Evolutionary conservation across 1,140 invertebrate genomes (phyloP).

Genomic region (Pinna nobilis): DNA sequence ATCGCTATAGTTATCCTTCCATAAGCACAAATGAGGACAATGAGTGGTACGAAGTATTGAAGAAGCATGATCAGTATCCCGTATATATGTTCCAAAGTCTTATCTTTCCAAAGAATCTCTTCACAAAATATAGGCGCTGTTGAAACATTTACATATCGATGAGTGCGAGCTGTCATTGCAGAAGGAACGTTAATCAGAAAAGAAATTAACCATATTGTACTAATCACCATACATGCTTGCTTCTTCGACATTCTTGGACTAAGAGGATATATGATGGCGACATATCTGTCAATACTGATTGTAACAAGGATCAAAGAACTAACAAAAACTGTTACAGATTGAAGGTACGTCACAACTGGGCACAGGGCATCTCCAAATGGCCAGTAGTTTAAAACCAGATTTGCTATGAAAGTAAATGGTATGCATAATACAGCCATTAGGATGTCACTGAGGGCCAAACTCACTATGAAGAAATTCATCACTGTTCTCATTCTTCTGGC

Average conservation of each 20-base stretch:
- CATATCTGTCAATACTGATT: constrained; percentile 97
- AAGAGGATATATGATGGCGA: constrained; percentile 93
- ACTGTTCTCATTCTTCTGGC: constrained; percentile 91
- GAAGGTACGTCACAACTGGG: constrained; percentile 88
- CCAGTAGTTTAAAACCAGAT: constrained; percentile 91
- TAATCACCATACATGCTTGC: constrained; percentile 83
- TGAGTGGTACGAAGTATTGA: constrained; percentile 89
- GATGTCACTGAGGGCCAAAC: constrained; percentile 95
- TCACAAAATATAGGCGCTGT: constrained; percentile 57
- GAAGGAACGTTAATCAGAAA: constrained; percentile 88
- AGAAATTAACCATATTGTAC: constrained; percentile 85
- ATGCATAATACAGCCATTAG: constrained; percentile 95
- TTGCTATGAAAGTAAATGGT: constrained; percentile 93
- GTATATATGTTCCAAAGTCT: constrained; percentile 81
- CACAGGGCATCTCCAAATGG: constrained; percentile 93
- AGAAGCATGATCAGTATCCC: constrained; percentile 85
- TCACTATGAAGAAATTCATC: constrained; percentile 97
- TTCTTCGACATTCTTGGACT: constrained; percentile 85
- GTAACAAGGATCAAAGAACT: constrained; percentile 95
- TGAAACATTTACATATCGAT: constrained; percentile 52
- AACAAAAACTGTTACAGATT: constrained; percentile 96
- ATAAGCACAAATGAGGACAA: constrained; percentile 91
- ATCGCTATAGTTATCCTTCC: constrained; percentile 89
- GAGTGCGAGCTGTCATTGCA: constrained; percentile 79
- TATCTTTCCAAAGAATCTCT: constrained; percentile 63